Conservation (phyloP, 2,113 vertebrate genomes). For the Psophia crepitans region DNA sequence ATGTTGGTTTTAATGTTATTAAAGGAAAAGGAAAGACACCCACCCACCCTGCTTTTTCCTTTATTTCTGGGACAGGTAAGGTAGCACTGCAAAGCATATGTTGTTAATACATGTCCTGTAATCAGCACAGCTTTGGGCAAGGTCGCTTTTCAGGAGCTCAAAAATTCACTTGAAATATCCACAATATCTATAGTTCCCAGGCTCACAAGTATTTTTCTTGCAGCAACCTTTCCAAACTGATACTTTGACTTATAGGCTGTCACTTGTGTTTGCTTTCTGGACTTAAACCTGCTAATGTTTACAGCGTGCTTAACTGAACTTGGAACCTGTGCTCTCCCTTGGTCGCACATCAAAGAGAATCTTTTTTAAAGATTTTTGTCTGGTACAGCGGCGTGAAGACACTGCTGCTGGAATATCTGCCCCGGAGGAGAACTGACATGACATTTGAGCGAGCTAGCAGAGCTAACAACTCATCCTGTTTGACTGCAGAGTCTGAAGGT, state of each 20-base stretch:
- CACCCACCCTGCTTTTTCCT: fast-evolving
- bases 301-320: neutral
- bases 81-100: neutral
- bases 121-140: neutral
- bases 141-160: neutral
- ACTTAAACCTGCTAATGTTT: neutral
- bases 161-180: neutral
- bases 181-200: neutral
- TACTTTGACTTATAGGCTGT: neutral
- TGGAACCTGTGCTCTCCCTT: neutral
- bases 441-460: fast-evolving
- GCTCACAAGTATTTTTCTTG: neutral
- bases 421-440: neutral
- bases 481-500: neutral
- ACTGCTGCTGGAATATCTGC: neutral
- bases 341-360: neutral
- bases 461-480: neutral
- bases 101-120: neutral
- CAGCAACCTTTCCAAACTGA: neutral
- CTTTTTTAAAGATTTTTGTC: neutral
- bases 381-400: neutral
- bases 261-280: neutral
- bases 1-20: neutral
- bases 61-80: neutral
- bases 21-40: neutral